phyloP scores from a whole-genome alignment of 2,888 invertebrate species.

The Phragmatobia fuliginosa region DNA sequence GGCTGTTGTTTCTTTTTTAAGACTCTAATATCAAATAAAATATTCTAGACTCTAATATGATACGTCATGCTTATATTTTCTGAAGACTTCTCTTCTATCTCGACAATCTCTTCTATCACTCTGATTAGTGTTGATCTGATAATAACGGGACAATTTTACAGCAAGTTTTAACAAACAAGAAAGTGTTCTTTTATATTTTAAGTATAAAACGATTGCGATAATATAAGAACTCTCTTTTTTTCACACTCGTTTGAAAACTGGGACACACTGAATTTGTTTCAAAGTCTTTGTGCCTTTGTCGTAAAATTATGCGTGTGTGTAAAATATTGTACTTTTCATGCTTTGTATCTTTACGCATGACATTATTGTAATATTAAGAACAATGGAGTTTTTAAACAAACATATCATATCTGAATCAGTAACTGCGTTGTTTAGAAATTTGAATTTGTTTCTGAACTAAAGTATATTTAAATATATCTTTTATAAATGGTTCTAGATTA shows the following conservation, averaged over 20 bases:
- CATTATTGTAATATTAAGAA: constrained; percentile 27
- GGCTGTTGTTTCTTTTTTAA: too few species aligned
- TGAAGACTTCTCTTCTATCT: background rate
- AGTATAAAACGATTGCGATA: background rate
- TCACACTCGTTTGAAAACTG: background rate
- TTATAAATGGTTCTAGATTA: too few species aligned
- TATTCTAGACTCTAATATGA: too few species aligned
- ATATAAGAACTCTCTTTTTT: background rate
- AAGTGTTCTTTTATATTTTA: background rate
- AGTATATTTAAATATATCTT: too few species aligned
- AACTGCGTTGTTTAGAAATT: constrained; percentile 5
- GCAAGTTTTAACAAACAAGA: background rate
- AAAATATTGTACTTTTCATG: constrained; percentile 21
- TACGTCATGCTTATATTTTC: background rate
- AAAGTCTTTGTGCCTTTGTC: constrained; percentile 1
- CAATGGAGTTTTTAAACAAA: constrained; percentile 28
- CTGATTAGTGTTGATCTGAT: too few species aligned
- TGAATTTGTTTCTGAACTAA: background rate
- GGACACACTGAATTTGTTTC: constrained; percentile 14
- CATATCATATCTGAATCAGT: background rate
- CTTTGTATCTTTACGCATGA: constrained; percentile 25
- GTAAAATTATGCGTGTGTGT: constrained; percentile 20
- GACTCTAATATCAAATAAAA: background rate
- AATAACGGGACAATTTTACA: background rate
- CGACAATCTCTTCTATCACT: too few species aligned